Percentiles rank a stretch among this genome's conserved stretches.
Evolutionary conservation across 2,888 invertebrate genomes (phyloP).

Genomic region (Ryuthela nishihirai): DNA sequence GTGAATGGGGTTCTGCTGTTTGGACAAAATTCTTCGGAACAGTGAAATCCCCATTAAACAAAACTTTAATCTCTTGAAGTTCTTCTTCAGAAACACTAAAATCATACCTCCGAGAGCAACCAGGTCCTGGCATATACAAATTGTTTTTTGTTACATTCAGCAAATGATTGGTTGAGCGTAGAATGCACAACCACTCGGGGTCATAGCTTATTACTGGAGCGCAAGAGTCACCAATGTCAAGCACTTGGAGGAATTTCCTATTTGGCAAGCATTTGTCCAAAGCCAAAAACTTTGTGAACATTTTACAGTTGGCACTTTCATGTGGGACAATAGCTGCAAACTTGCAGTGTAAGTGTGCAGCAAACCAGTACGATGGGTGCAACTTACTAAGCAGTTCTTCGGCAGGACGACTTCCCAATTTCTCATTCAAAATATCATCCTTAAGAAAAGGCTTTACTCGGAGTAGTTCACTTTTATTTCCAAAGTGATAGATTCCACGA

Average conservation of each 20-base stretch:
- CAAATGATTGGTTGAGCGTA: constrained; percentile 84
- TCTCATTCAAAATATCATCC: constrained; percentile 73
- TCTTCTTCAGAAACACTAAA: constrained; percentile 74
- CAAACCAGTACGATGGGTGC: constrained; percentile 90
- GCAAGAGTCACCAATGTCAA: constrained; percentile 33
- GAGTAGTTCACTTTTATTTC: constrained; percentile 69
- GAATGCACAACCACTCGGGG: constrained; percentile 88
- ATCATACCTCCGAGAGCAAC: constrained; percentile 63
- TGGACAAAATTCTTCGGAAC: constrained; percentile 75
- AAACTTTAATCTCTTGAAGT: constrained; percentile 59
- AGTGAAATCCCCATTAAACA: constrained; percentile 64
- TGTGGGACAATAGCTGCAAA: constrained; percentile 86
- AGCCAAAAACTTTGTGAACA: constrained; percentile 77
- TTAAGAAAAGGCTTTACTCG: constrained; percentile 75
- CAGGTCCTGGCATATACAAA: constrained; percentile 78
- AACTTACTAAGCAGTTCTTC: constrained; percentile 73
- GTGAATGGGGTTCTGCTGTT: constrained; percentile 48
- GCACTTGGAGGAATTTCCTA: constrained; percentile 80
- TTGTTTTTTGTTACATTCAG: constrained; percentile 65
- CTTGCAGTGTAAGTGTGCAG: constrained; percentile 95
- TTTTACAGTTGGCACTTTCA: constrained; percentile 47
- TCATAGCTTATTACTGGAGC: constrained; percentile 65
- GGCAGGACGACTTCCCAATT: constrained; percentile 81
- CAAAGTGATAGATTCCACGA: constrained; percentile 75
- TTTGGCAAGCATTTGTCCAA: constrained; percentile 94